Percentiles rank a stretch among this genome's conserved stretches.
phyloP scores from a whole-genome alignment of 2,888 invertebrate species.

The Drosophila borealis region DNA sequence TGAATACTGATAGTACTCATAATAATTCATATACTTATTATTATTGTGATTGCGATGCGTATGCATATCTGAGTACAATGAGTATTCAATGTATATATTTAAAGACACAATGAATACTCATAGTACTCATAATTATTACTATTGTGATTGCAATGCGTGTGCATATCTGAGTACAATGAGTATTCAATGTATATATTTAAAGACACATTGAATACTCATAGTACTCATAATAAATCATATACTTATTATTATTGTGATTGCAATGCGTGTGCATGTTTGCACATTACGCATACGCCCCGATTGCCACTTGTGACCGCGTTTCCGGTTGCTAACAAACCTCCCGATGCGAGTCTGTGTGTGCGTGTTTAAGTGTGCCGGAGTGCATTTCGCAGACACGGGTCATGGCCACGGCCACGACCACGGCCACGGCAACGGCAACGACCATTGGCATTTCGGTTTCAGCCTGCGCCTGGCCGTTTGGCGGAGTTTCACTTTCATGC shows the following conservation, averaged over 20 bases:
- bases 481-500: slow-evolving; percentile 70
- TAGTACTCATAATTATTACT: too few relatives aligned
- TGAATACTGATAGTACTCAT: not conserved
- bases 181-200: too few relatives aligned
- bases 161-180: too few relatives aligned
- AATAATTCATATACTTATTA: slow-evolving; percentile 7
- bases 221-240: not conserved
- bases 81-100: too few relatives aligned
- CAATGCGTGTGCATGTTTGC: slow-evolving; percentile 24
- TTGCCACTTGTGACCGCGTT: slow-evolving; percentile 60
- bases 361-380: slow-evolving; percentile 44
- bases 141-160: too few relatives aligned
- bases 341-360: slow-evolving; percentile 29
- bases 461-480: slow-evolving; percentile 46
- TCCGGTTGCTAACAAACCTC: slow-evolving; percentile 57
- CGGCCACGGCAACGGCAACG: slow-evolving; percentile 50
- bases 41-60: not conserved
- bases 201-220: not conserved
- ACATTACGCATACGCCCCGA: slow-evolving; percentile 56
- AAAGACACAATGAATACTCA: too few relatives aligned
- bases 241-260: slow-evolving; percentile 6
- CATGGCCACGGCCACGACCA: slow-evolving; percentile 59
- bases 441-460: slow-evolving; percentile 57
- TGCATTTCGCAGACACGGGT: slow-evolving; percentile 70
- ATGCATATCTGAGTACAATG: too few relatives aligned